A percentile compares a stretch with the other conserved stretches of the same genome.
Evolutionary conservation across 2,797 vertebrate species (phyloP).

Genomic region (Amblyraja radiata): DNA sequence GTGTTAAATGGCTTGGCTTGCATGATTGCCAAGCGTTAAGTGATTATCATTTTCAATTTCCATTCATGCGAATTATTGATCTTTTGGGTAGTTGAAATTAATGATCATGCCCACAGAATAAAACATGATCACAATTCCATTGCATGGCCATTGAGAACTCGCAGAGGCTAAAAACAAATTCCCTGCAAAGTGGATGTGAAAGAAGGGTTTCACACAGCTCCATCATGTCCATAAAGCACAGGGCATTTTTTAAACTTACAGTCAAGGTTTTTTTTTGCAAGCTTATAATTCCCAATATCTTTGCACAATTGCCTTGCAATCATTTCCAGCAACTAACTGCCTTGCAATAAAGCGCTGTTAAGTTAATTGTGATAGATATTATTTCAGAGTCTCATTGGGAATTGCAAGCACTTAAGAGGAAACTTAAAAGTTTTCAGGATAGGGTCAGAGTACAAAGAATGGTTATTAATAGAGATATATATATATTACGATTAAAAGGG

Average conservation of each 20-base stretch:
- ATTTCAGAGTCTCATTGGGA: conserved; percentile 21
- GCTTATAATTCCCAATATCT: background rate
- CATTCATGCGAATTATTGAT: conserved; percentile 30
- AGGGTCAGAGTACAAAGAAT: conserved; percentile 27
- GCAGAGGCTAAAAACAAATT: background rate
- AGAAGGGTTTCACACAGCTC: no score
- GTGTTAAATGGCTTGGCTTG: background rate
- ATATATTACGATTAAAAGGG: background rate
- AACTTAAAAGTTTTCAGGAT: conserved; percentile 27
- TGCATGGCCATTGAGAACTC: background rate
- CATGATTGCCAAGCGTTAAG: conserved; percentile 26
- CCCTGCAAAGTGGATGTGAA: background rate
- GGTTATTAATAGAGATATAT: conserved; percentile 17
- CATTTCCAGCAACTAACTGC: conserved; percentile 25
- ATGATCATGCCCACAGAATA: background rate
- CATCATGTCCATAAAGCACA: background rate
- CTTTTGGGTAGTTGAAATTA: conserved; percentile 24
- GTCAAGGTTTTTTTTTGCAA: background rate
- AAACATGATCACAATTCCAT: conserved; percentile 4
- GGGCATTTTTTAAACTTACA: background rate
- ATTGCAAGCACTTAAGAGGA: conserved; percentile 31
- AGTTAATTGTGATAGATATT: conserved; percentile 30
- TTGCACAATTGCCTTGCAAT: conserved; percentile 20
- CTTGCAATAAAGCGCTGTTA: conserved; percentile 22
- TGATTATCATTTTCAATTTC: conserved; percentile 36